Evolutionary conservation across 30 jellyfish, hydroid and myxozoan species (phyloP).

Genomic region (Chrysaora quinquecirrha): DNA sequence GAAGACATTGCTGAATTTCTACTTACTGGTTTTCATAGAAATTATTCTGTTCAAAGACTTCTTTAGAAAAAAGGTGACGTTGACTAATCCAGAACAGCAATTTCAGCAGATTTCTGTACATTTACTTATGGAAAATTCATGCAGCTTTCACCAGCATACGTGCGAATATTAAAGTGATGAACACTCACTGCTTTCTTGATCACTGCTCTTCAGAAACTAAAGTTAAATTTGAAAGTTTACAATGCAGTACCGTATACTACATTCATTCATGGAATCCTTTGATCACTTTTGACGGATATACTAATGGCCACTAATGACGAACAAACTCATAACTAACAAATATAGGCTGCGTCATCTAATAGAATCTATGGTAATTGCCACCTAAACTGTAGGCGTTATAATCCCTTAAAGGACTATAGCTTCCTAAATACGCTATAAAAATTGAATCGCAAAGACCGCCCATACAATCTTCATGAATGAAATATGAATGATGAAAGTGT

Average conservation of each 20-base stretch:
- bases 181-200: neutral
- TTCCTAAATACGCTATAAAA: no score
- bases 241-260: neutral
- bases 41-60: neutral
- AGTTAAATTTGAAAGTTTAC: neutral
- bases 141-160: neutral
- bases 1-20: slow-evolving; percentile 17
- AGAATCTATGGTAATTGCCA: no score
- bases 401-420: neutral
- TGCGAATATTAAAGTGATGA: neutral
- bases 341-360: neutral
- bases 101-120: neutral
- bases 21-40: neutral
- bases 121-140: neutral
- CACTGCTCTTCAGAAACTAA: neutral
- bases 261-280: neutral
- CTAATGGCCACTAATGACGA: neutral
- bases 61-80: neutral
- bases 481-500: no score
- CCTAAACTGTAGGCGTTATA: neutral
- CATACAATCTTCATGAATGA: no score
- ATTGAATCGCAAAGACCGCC: no score
- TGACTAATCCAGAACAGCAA: neutral
- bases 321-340: no score
- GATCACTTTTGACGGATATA: neutral